A percentile compares a stretch with the other conserved stretches of the same genome.
phyloP scores from a whole-genome alignment of 2,797 vertebrate species.

The Vultur gryphus region DNA sequence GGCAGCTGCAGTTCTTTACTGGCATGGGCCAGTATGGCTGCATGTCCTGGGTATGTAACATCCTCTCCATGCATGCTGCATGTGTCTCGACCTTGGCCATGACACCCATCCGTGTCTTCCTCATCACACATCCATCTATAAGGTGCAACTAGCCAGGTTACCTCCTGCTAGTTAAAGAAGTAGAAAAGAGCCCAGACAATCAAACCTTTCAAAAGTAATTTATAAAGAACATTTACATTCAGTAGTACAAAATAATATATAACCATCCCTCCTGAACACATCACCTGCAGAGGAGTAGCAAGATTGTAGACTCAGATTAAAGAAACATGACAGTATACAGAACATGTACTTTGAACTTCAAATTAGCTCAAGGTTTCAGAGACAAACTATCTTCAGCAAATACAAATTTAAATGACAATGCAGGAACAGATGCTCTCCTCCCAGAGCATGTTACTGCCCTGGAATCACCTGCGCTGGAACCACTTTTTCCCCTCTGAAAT shows the following conservation, averaged over 20 bases:
- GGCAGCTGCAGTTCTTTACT: neutral
- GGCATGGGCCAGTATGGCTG: neutral
- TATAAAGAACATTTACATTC: slow-evolving; percentile 33
- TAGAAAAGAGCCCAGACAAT: neutral
- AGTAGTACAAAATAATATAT: slow-evolving; percentile 6
- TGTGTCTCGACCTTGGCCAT: fast-evolving
- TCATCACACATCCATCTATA: neutral
- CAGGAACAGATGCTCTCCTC: neutral
- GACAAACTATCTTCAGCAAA: neutral
- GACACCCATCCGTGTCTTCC: neutral
- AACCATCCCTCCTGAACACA: neutral
- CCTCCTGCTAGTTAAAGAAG: neutral
- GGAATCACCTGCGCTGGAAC: neutral
- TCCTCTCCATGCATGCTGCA: fast-evolving
- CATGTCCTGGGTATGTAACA: neutral
- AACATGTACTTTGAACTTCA: neutral
- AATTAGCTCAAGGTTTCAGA: neutral
- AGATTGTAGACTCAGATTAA: neutral
- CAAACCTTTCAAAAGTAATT: slow-evolving; percentile 2
- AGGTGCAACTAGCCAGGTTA: neutral
- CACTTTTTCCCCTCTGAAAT: neutral
- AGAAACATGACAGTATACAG: neutral
- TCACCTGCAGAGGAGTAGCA: neutral
- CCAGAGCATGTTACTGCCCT: neutral
- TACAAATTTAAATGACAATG: fast-evolving